Percentiles rank a stretch among this genome's conserved stretches.
Evolutionary conservation across 2,797 vertebrate species (phyloP).

Genomic region (Dallia pectoralis): DNA sequence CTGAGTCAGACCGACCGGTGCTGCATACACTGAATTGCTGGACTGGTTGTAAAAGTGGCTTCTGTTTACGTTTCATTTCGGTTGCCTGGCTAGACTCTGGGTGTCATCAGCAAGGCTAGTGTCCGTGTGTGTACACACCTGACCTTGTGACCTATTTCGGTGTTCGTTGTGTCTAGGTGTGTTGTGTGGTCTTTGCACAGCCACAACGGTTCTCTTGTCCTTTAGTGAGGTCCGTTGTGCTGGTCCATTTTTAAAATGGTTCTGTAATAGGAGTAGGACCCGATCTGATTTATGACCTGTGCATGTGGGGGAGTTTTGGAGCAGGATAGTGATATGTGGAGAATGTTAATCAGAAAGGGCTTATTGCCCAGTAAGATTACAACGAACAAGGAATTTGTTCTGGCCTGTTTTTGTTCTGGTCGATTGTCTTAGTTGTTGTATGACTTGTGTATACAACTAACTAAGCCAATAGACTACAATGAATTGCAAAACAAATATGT

Average conservation of each 20-base stretch:
- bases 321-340: background rate
- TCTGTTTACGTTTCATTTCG: background rate
- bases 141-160: background rate
- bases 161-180: slow-evolving; percentile 1
- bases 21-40: slow-evolving; percentile 31
- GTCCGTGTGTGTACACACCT: background rate
- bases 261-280: background rate
- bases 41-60: background rate
- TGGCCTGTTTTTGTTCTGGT: too few relatives aligned
- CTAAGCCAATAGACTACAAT: too few relatives aligned
- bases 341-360: background rate
- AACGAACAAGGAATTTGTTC: too few relatives aligned
- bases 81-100: background rate
- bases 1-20: slow-evolving; percentile 40
- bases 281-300: background rate
- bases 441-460: too few relatives aligned
- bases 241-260: slow-evolving; percentile 40
- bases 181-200: background rate
- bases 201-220: slow-evolving; percentile 17
- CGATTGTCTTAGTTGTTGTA: too few relatives aligned
- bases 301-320: background rate
- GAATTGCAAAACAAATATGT: too few relatives aligned
- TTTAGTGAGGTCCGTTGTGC: slow-evolving; percentile 39
- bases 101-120: too few relatives aligned
- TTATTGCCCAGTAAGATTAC: fast-evolving